Percentiles rank a stretch among this genome's conserved stretches.
These are phyloP conservation scores for Luehdorfia chinensis DNA, from an alignment of 1,140 invertebrate genomes.

Conservation along the genomic window DNA sequence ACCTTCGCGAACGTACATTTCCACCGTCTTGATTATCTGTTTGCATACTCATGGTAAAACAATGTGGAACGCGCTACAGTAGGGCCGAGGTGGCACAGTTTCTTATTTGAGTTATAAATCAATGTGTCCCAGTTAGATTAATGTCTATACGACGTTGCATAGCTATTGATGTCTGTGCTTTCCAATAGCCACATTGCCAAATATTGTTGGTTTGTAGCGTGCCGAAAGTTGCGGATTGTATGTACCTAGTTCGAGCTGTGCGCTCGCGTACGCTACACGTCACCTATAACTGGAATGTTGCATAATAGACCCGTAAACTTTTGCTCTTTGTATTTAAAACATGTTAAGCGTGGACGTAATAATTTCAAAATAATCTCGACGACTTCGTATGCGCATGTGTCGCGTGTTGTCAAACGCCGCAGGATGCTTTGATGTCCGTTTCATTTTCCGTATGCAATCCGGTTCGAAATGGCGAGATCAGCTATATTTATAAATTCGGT, in stretches of 20 bases:
- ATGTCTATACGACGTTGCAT: slow-evolving; percentile 43
- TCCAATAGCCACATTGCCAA: slow-evolving; percentile 53
- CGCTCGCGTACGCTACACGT: slow-evolving; percentile 29
- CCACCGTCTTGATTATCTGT: slow-evolving; percentile 27
- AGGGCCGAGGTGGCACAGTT: slow-evolving; percentile 67
- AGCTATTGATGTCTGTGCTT: slow-evolving; percentile 51
- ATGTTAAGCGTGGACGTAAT: slow-evolving; percentile 48
- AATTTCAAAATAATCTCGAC: slow-evolving; percentile 49
- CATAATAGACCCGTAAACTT: slow-evolving; percentile 52
- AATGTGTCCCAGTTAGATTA: slow-evolving; percentile 68
- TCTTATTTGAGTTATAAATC: slow-evolving; percentile 66
- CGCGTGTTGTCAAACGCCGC: neutral
- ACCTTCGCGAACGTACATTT: neutral
- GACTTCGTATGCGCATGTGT: slow-evolving; percentile 8
- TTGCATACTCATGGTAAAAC: slow-evolving; percentile 61
- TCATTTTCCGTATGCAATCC: too few relatives aligned
- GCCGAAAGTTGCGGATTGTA: slow-evolving; percentile 29
- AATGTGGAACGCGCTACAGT: slow-evolving; percentile 56
- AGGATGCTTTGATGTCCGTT: too few relatives aligned
- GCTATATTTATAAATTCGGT: too few relatives aligned
- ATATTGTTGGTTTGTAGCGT: slow-evolving; percentile 38
- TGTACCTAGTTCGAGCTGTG: slow-evolving; percentile 31
- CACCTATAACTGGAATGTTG: slow-evolving; percentile 46
- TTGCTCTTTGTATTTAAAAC: slow-evolving; percentile 65
- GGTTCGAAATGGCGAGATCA: too few relatives aligned